These are phyloP conservation scores for Scatophagus argus DNA, from an alignment of 2,113 vertebrate species.

Conservation along the genomic window DNA sequence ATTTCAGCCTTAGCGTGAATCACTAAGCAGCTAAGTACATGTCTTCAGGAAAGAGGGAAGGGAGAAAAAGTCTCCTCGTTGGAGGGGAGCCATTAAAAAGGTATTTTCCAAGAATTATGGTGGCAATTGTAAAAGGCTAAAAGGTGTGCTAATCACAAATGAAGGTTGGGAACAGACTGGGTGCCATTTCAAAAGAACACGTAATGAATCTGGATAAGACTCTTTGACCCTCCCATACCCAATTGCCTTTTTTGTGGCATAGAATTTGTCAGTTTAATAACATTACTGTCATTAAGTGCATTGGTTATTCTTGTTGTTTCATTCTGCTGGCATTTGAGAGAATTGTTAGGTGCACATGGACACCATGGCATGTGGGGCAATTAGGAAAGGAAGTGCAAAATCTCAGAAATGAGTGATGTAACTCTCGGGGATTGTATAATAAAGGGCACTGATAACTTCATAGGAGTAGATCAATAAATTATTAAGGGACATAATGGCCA, in stretches of 20 bases:
- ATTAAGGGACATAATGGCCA: constrained; percentile 2
- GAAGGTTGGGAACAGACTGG: constrained; percentile 75
- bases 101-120: constrained; percentile 79
- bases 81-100: constrained; percentile 74
- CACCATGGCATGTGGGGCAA: constrained; percentile 14
- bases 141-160: constrained; percentile 80
- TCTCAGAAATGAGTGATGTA: background rate
- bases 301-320: constrained; percentile 74
- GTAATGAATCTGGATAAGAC: constrained; percentile 78
- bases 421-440: background rate
- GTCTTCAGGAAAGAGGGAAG: constrained; percentile 60
- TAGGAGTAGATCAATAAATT: background rate
- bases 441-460: background rate
- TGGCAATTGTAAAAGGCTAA: constrained; percentile 76
- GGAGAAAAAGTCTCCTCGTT: constrained; percentile 61
- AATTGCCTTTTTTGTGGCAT: constrained; percentile 70
- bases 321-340: constrained; percentile 76
- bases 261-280: constrained; percentile 79
- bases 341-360: constrained; percentile 39
- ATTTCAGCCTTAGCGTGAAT: constrained; percentile 74
- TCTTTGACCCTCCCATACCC: constrained; percentile 71
- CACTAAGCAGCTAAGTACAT: constrained; percentile 65
- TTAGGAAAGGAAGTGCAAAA: background rate
- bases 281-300: constrained; percentile 75
- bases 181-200: constrained; percentile 79